A percentile compares a stretch with the other conserved stretches of the same genome.
Conservation (phyloP, 2,797 vertebrate species). For the Coreius guichenoti region DNA sequence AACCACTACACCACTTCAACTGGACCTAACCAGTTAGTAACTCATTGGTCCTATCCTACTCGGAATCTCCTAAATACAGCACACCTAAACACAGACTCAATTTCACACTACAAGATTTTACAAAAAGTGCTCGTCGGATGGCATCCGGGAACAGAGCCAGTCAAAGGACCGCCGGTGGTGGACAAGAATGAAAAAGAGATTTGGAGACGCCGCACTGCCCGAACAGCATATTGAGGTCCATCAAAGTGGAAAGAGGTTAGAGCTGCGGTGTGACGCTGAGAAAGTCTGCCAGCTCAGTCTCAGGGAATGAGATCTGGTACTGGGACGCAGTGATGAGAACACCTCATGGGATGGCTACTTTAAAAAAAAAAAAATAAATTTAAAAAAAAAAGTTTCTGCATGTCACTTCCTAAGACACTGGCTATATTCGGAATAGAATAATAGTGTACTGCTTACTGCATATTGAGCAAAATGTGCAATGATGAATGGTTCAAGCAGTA, state of each 20-base stretch:
- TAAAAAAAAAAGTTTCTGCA: neutral
- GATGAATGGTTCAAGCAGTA: neutral
- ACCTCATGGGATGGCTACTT: neutral
- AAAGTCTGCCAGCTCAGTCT: neutral
- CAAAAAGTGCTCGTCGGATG: neutral
- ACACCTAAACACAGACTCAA: conserved; percentile 1
- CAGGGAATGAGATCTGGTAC: neutral
- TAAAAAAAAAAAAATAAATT: neutral
- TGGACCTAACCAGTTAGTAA: neutral
- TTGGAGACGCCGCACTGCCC: neutral
- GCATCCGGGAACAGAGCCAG: conserved; percentile 14
- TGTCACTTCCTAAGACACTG: neutral
- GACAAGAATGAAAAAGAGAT: conserved; percentile 13
- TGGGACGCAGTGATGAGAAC: neutral
- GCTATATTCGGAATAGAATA: neutral
- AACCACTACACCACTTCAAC: neutral
- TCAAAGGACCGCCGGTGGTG: neutral
- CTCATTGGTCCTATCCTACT: neutral
- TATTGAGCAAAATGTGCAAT: neutral
- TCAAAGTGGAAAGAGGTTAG: conserved; percentile 23
- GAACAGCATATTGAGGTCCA: neutral
- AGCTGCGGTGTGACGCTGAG: neutral
- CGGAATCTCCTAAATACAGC: neutral
- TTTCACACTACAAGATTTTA: conserved; percentile 21
- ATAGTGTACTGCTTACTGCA: neutral